Percentiles rank a stretch among this genome's conserved stretches.
These are phyloP conservation scores for Aphelocoma californica DNA, from an alignment of 2,797 vertebrate genomes.

Conservation along the genomic window DNA sequence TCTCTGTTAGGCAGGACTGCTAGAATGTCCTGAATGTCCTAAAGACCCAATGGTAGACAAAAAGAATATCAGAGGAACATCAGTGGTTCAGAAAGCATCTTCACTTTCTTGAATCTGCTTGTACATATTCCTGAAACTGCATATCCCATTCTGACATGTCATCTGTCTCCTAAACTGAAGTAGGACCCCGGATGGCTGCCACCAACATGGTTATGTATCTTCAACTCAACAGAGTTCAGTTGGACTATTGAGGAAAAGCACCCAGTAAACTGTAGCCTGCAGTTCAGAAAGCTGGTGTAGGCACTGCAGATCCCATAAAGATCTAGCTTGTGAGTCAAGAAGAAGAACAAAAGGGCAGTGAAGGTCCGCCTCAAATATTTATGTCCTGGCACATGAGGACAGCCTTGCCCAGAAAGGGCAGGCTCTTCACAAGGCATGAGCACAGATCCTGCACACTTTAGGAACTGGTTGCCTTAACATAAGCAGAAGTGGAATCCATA, in stretches of 20 bases:
- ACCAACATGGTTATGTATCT: background rate
- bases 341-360: background rate
- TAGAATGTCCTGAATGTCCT: background rate
- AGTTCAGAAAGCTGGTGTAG: background rate
- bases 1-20: background rate
- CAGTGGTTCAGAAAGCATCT: background rate
- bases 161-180: background rate
- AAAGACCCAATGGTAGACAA: background rate
- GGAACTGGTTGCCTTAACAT: background rate
- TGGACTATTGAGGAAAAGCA: background rate
- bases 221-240: background rate
- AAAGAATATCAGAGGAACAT: background rate
- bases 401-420: background rate
- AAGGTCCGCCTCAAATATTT: background rate
- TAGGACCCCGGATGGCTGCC: background rate
- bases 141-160: background rate
- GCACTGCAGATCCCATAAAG: background rate
- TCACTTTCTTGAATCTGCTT: background rate
- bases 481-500: background rate
- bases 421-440: background rate
- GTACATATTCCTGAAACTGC: background rate
- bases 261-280: background rate
- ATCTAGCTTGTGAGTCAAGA: background rate
- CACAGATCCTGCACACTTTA: fast-evolving
- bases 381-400: background rate